Base-by-base conservation (phyloP, 2,888 invertebrate species). In the Pseudanteris insignis region DNA sequence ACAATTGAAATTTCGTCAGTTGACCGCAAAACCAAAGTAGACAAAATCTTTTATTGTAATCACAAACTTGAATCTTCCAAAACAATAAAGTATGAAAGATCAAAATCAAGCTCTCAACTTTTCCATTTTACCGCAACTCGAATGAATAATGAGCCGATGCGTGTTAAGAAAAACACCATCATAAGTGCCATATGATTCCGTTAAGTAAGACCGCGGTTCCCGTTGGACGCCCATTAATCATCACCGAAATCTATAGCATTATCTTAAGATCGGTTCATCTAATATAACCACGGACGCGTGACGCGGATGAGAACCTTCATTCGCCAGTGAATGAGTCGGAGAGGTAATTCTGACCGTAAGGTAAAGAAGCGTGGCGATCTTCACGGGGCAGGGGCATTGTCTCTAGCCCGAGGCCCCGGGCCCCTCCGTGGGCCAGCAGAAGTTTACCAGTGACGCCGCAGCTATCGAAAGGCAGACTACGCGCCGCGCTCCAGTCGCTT, bases 221-320 rank as follows among this genome's bases (percentile, higher is more conserved):
- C 21, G 21, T 21, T 21, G 21, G 21, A 21, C 4, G 21, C 4
- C 21, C 5, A 4, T 4, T 5, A 21, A 21, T 21, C 21, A 7
- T n/a, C n/a, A n/a, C n/a, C n/a, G n/a, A n/a, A n/a, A n/a, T n/a
- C n/a, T n/a, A n/a, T 18, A 4, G 18, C 18, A 18, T 33, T 33
- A 9, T 33, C 32, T 37, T 37, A 24, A 10, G 48, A 37, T 54
- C 54, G 28, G 47, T 53, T 46, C 26, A 57, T 63, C 61, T 64
- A 50, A 37, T 30, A 12, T 32, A 43, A 25, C 33, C 59, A 54
- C 18, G 37, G 15, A 43, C 59, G 67, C 65, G 61, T 65, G 65
- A 73, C 69, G 69, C 67, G 69, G 66, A 70, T 70, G 73, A 70
- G 74, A 73, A 72, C 70, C 71, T 57, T 54, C 63, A 54, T 54